A percentile compares a stretch with the other conserved stretches of the same genome.
Conservation (phyloP, 2,888 invertebrate species). For the Unio delphinus region DNA sequence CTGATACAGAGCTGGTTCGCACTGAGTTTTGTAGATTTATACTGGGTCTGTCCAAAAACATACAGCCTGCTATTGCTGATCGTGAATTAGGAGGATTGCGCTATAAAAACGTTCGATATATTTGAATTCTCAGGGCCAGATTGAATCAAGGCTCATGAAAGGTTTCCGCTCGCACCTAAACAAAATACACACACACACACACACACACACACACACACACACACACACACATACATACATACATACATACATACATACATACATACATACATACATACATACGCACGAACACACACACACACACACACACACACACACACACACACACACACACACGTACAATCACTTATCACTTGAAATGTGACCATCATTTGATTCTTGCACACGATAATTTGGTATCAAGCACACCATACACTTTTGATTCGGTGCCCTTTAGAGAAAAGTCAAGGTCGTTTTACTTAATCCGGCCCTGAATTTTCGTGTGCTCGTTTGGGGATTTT, state of each 20-base stretch:
- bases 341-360: neutral
- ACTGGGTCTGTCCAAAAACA: no score
- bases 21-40: no score
- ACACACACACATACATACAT: constrained; percentile 6
- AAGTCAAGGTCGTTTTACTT: no score
- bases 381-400: no score
- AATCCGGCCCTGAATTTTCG: neutral
- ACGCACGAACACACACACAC: neutral
- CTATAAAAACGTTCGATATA: no score
- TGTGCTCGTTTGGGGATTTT: no score
- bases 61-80: no score
- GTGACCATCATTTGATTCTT: no score
- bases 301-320: constrained; percentile 3
- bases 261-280: constrained; percentile 7
- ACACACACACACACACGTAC: constrained; percentile 8
- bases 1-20: no score
- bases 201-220: constrained; percentile 5
- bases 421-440: no score
- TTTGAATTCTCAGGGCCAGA: neutral
- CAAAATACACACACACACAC: neutral
- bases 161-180: neutral
- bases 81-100: no score
- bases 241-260: neutral
- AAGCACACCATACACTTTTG: no score
- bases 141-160: neutral